Conservation (phyloP, 2,113 vertebrate species). For the Blennius ocellaris region DNA sequence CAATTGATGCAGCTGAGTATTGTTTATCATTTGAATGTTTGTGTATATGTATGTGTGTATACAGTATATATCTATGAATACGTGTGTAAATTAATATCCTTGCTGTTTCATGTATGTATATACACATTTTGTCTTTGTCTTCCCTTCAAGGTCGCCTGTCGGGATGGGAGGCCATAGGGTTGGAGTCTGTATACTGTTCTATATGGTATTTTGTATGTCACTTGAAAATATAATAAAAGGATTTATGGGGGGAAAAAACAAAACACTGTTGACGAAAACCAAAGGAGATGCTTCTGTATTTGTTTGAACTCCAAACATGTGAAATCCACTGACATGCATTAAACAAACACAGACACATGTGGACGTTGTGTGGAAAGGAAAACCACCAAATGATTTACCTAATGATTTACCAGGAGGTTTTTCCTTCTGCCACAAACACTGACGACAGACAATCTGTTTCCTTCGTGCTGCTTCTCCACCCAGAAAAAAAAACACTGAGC, state of each 20-base stretch:
- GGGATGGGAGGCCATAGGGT: too few species aligned
- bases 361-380: slow-evolving; percentile 14
- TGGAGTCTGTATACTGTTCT: too few species aligned
- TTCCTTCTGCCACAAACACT: slow-evolving; percentile 39
- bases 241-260: background rate
- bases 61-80: too few species aligned
- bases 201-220: too few species aligned
- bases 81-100: too few species aligned
- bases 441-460: slow-evolving; percentile 38
- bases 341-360: slow-evolving; percentile 22
- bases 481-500: slow-evolving; percentile 16
- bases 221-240: background rate
- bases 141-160: too few species aligned
- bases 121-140: too few species aligned
- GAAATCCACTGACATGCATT: slow-evolving; percentile 26
- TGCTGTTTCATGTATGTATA: too few species aligned
- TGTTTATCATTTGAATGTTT: too few species aligned
- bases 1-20: too few species aligned
- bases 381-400: slow-evolving; percentile 35
- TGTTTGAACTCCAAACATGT: slow-evolving; percentile 11
- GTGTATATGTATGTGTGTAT: too few species aligned
- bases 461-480: slow-evolving; percentile 36
- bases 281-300: slow-evolving; percentile 25
- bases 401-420: slow-evolving; percentile 36
- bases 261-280: slow-evolving; percentile 31